phyloP scores from a whole-genome alignment of 2,797 vertebrate species.

The Menidia menidia region DNA sequence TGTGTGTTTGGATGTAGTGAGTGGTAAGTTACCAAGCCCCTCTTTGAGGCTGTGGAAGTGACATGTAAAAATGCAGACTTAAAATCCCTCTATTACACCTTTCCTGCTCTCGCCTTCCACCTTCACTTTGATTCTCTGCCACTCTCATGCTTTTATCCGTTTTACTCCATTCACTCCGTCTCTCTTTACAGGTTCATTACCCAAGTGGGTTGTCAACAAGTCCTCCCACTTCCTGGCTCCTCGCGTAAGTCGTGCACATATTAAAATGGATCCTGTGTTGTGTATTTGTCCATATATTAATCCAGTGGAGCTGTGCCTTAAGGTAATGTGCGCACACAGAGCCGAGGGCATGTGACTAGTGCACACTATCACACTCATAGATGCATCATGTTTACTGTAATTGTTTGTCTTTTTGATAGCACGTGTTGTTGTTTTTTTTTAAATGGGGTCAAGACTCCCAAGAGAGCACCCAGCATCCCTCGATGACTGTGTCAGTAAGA shows the following conservation, averaged over 20 bases:
- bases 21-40: conserved; percentile 23
- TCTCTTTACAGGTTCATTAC: conserved; percentile 88
- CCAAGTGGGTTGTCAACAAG: conserved; percentile 97
- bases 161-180: conserved; percentile 12
- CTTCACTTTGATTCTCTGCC: conserved; percentile 2
- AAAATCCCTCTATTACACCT: conserved; percentile 5
- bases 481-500: conserved; percentile 25
- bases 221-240: conserved; percentile 93
- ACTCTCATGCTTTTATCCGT: conserved; percentile 1
- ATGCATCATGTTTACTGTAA: conserved; percentile 8
- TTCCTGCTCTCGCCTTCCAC: not conserved
- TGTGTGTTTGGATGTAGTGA: conserved; percentile 13
- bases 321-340: too few species aligned
- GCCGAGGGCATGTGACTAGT: not conserved
- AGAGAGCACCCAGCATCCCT: conserved; percentile 23
- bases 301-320: not conserved
- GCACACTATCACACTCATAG: not conserved
- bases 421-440: conserved; percentile 5
- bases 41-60: conserved; percentile 37
- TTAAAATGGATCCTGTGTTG: conserved; percentile 19
- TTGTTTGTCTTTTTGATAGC: conserved; percentile 17
- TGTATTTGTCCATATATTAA: conserved; percentile 18
- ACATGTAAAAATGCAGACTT: conserved; percentile 23
- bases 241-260: conserved; percentile 83
- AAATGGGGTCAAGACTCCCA: conserved; percentile 22